Conservation (phyloP, 1,140 invertebrate genomes). For the Euglossa dilemma region DNA sequence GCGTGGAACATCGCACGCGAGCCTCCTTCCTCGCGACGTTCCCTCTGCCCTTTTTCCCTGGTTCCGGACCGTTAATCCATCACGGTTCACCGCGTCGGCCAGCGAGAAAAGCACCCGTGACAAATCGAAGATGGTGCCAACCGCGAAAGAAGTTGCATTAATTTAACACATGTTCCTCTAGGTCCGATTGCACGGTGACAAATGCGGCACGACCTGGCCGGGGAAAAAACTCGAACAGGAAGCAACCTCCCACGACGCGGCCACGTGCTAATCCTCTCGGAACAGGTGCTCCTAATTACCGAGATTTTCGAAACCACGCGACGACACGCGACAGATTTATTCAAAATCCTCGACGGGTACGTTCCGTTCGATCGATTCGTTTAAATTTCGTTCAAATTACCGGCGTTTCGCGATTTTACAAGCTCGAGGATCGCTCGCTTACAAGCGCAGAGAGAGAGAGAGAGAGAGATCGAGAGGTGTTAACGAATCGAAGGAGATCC, state of each 20-base stretch:
- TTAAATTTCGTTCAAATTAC: no score
- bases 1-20: background rate
- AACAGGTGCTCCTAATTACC: background rate
- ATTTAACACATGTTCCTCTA: conserved; percentile 45
- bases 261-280: conserved; percentile 21
- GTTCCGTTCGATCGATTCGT: background rate
- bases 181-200: conserved; percentile 60
- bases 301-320: background rate
- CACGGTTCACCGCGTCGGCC: conserved; percentile 52
- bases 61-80: conserved; percentile 66
- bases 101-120: conserved; percentile 61
- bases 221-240: background rate
- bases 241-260: conserved; percentile 27
- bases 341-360: background rate
- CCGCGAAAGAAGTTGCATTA: conserved; percentile 63
- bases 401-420: background rate
- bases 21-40: background rate
- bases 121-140: conserved; percentile 64
- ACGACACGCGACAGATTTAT: no score
- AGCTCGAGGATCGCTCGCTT: background rate
- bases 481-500: conserved; percentile 17
- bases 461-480: background rate
- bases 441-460: no score
- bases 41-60: conserved; percentile 10
- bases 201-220: conserved; percentile 24